A percentile compares a stretch with the other conserved stretches of the same genome.
Conservation (phyloP, 2,113 vertebrate species). For the Ariopsis seemanni region DNA sequence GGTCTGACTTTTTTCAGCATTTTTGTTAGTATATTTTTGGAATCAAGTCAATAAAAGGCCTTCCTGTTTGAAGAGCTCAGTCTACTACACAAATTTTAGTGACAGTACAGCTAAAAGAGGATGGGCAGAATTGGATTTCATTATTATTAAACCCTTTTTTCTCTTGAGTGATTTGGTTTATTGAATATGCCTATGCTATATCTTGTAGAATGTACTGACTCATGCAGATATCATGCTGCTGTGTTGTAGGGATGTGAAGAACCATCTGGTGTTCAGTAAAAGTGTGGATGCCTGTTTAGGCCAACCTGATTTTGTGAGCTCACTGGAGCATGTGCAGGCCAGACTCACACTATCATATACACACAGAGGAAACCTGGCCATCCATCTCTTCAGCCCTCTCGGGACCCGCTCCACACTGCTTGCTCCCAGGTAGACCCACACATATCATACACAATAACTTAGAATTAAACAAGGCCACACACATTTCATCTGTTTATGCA, state of each 20-base stretch:
- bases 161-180: not conserved
- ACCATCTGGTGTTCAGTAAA: constrained; percentile 84
- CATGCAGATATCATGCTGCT: constrained; percentile 17
- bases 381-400: constrained; percentile 91
- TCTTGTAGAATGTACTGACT: not conserved
- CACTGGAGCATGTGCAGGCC: constrained; percentile 90
- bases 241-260: constrained; percentile 84
- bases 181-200: not conserved
- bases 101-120: not conserved
- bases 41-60: not conserved
- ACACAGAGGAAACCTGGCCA: constrained; percentile 89
- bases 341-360: constrained; percentile 90
- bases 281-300: constrained; percentile 85
- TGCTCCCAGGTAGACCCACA: constrained; percentile 79
- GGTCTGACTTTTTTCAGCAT: not conserved
- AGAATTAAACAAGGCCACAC: constrained; percentile 14
- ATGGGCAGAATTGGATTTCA: not conserved
- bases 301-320: constrained; percentile 80
- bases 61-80: not conserved
- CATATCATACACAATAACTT: not conserved
- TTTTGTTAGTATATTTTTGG: not conserved
- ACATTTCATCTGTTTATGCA: constrained; percentile 17
- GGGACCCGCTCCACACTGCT: constrained; percentile 92
- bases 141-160: not conserved
- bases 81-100: not conserved